Conservation (phyloP, 2,888 invertebrate genomes). For the Latrodectus hesperus region DNA sequence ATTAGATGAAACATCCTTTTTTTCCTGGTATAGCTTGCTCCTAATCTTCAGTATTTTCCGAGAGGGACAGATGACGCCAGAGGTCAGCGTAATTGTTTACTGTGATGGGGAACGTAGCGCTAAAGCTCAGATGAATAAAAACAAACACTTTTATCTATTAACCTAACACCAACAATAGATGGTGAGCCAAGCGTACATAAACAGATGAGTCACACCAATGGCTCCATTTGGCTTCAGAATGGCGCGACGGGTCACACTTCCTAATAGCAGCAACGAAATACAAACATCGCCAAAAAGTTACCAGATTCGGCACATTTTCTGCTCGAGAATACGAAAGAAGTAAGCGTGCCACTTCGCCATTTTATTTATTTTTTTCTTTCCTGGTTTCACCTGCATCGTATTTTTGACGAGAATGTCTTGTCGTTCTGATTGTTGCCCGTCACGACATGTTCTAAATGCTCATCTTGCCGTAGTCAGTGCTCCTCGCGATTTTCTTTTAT, state of each 20-base stretch:
- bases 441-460: conserved; percentile 3
- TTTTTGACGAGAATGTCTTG: not conserved
- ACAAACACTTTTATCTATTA: conserved; percentile 3
- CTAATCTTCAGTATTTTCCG: too few species aligned
- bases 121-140: not conserved
- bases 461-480: not conserved
- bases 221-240: not conserved
- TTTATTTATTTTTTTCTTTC: not conserved
- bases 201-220: not conserved
- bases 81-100: not conserved
- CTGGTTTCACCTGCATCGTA: not conserved
- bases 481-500: not conserved
- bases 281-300: conserved; percentile 2
- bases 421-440: not conserved
- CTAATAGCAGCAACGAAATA: not conserved
- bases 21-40: too few species aligned
- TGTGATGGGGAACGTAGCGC: not conserved
- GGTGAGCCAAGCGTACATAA: not conserved
- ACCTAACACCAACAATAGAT: not conserved
- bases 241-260: not conserved
- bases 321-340: not conserved
- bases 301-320: not conserved
- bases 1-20: too few species aligned
- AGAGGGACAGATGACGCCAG: not conserved
- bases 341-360: not conserved